Evolutionary conservation across 1,140 invertebrate genomes (phyloP).

Genomic region (Brachionus calyciflorus): DNA sequence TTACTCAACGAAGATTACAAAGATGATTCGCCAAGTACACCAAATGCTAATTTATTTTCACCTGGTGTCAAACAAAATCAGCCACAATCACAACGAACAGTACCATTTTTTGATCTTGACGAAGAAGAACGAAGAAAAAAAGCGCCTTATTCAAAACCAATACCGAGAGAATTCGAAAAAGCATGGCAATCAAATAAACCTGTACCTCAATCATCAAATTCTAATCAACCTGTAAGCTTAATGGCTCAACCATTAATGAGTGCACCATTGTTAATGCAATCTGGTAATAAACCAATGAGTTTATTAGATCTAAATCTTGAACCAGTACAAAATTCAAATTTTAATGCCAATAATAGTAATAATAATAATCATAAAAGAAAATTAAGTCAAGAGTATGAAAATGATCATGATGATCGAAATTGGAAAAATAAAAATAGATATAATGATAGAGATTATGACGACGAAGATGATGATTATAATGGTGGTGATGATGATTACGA

Average conservation of each 20-base stretch:
- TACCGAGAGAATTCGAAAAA: conserved; percentile 42
- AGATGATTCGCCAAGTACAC: not conserved
- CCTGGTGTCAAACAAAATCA: not conserved
- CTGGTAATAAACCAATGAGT: not conserved
- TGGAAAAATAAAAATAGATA: conserved; percentile 27
- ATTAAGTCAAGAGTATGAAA: conserved; percentile 3
- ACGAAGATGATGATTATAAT: not conserved
- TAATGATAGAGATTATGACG: not conserved
- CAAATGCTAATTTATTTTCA: not conserved
- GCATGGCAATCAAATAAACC: conserved; percentile 30
- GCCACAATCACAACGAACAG: not conserved
- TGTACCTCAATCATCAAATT: not conserved
- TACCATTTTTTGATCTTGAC: not conserved
- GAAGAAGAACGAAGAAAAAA: conserved; percentile 10
- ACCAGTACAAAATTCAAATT: not conserved
- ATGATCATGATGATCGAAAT: conserved; percentile 2
- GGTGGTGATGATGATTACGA: not conserved
- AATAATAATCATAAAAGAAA: too few relatives aligned
- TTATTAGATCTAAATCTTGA: conserved; percentile 9
- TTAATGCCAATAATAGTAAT: too few relatives aligned
- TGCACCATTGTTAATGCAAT: not conserved
- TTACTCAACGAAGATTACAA: conserved; percentile 27
- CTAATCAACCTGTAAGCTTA: not conserved
- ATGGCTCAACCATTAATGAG: conserved; percentile 11
- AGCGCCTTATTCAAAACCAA: conserved; percentile 36